Conservation (phyloP, 2,888 invertebrate genomes). For the Heliconius aoede region DNA sequence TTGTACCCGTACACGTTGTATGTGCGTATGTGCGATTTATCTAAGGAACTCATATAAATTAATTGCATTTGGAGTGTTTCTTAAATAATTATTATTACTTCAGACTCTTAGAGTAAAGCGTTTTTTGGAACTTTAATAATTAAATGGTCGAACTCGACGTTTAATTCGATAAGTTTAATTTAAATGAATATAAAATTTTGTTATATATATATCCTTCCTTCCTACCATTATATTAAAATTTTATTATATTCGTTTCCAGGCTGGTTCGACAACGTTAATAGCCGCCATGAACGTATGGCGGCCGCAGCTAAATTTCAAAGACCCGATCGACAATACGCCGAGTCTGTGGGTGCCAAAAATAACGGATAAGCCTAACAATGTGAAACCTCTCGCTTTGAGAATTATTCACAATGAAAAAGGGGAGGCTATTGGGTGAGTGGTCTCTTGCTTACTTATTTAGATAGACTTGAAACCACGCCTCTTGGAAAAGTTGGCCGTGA, state of each 20-base stretch:
- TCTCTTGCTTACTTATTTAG: neutral
- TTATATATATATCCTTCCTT: too few relatives aligned
- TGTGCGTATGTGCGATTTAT: neutral
- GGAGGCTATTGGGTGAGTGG: conserved; percentile 81
- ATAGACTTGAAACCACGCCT: neutral
- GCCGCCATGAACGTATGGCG: conserved; percentile 89
- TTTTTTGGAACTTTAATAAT: too few relatives aligned
- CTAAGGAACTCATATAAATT: neutral
- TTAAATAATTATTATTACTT: too few relatives aligned
- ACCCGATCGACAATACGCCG: conserved; percentile 91
- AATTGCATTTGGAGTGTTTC: neutral
- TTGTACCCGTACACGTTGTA: neutral
- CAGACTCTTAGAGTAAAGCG: too few relatives aligned
- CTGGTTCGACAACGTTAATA: conserved; percentile 81
- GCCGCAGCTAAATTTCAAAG: conserved; percentile 93
- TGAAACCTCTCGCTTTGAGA: conserved; percentile 90
- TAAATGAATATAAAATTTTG: neutral
- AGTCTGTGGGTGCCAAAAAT: conserved; percentile 93
- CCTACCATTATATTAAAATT: too few relatives aligned
- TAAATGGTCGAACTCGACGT: neutral
- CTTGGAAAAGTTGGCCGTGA: too few relatives aligned
- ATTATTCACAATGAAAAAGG: conserved; percentile 87
- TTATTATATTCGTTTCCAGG: conserved; percentile 57
- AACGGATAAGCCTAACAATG: conserved; percentile 93
- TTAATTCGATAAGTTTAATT: neutral